Evolutionary conservation across 2,888 invertebrate genomes (phyloP).

Genomic region (Uloborus plumipes): DNA sequence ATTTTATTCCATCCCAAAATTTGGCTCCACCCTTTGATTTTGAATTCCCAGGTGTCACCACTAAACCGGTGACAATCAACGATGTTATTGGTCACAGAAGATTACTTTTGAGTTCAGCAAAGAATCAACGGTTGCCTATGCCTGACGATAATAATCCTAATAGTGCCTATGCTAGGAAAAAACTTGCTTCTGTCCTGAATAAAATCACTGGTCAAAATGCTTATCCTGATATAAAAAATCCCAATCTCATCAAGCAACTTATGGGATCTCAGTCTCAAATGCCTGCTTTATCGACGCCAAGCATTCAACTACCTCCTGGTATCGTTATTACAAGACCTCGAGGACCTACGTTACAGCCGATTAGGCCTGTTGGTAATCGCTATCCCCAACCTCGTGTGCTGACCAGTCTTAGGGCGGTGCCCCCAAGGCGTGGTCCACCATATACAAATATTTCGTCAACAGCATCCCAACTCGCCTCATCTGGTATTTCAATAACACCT

Average conservation of each 20-base stretch:
- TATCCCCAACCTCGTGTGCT: conserved; percentile 39
- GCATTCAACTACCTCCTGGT: conserved; percentile 59
- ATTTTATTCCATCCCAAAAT: conserved; percentile 89
- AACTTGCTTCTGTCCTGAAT: conserved; percentile 51
- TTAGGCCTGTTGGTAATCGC: conserved; percentile 24
- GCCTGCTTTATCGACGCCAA: conserved; percentile 28
- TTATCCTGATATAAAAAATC: conserved; percentile 32
- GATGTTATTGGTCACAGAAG: conserved; percentile 65
- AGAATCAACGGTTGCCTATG: conserved; percentile 18
- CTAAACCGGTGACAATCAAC: conserved; percentile 75
- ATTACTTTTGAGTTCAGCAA: conserved; percentile 39
- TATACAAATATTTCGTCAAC: conserved; percentile 28
- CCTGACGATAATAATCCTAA: conserved; percentile 33
- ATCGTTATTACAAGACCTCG: conserved; percentile 62
- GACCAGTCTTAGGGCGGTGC: conserved; percentile 4
- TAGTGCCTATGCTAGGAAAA: conserved; percentile 56
- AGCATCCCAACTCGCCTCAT: conserved; percentile 48
- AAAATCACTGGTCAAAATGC: conserved; percentile 28
- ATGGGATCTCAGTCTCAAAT: conserved; percentile 40
- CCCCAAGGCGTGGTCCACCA: conserved; percentile 19
- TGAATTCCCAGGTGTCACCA: conserved; percentile 95
- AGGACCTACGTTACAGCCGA: conserved; percentile 18
- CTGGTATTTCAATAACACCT: conserved; percentile 61
- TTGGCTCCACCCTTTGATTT: conserved; percentile 83
- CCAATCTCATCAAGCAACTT: conserved; percentile 49